Percentiles rank a stretch among this genome's conserved stretches.
Conservation (phyloP, 2,797 vertebrate genomes). For the Esox masquinongy region DNA sequence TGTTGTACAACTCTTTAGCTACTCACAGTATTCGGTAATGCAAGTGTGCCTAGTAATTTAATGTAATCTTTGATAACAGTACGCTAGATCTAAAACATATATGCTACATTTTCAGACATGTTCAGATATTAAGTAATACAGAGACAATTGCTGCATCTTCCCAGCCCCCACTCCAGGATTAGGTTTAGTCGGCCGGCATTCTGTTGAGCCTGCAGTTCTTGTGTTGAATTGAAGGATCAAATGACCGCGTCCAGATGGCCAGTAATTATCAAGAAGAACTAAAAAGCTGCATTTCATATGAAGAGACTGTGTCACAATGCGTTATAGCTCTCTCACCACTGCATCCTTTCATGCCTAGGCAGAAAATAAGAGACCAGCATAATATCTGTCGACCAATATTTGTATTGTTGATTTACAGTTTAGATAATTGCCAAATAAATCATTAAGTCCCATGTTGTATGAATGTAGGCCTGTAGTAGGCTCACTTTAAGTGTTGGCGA, state of each 20-base stretch:
- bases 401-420: neutral
- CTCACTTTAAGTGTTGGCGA: neutral
- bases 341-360: neutral
- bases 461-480: neutral
- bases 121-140: slow-evolving; percentile 20
- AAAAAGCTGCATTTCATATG: slow-evolving; percentile 52
- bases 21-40: neutral
- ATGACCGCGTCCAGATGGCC: slow-evolving; percentile 81
- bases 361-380: neutral
- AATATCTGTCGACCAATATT: neutral
- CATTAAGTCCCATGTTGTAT: neutral
- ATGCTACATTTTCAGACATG: slow-evolving; percentile 26
- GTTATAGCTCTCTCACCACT: neutral
- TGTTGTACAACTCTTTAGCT: neutral
- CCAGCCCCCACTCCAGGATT: slow-evolving; percentile 53
- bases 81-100: neutral
- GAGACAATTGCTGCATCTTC: slow-evolving; percentile 35
- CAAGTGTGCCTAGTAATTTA: neutral
- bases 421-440: neutral
- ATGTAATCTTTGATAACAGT: slow-evolving; percentile 5
- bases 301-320: slow-evolving; percentile 40
- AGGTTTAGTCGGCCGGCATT: slow-evolving; percentile 56
- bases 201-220: slow-evolving; percentile 65
- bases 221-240: slow-evolving; percentile 73
- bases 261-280: slow-evolving; percentile 61